phyloP scores from a whole-genome alignment of 2,797 vertebrate genomes.

The Ceyx erithaca region DNA sequence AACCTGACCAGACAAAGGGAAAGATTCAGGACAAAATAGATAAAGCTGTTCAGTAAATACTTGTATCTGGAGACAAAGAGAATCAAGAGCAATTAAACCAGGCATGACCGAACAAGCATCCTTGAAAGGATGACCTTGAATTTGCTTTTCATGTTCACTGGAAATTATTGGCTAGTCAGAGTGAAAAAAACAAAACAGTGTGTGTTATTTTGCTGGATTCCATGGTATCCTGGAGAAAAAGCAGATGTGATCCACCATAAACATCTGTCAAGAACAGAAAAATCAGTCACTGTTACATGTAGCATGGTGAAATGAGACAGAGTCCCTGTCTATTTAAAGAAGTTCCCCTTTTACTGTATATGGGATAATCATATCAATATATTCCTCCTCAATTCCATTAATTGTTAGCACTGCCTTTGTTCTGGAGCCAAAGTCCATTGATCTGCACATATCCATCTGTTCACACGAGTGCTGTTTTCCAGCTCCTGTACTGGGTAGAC shows the following conservation, averaged over 20 bases:
- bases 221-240: neutral
- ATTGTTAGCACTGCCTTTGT: neutral
- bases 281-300: neutral
- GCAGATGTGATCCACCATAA: neutral
- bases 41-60: conserved; percentile 1
- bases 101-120: neutral
- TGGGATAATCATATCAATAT: neutral
- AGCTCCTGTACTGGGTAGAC: neutral
- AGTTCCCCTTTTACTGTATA: neutral
- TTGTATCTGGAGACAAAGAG: neutral
- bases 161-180: neutral
- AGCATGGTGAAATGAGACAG: neutral
- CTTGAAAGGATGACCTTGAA: conserved; percentile 41
- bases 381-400: neutral
- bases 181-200: neutral
- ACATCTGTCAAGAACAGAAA: neutral
- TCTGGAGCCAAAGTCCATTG: neutral
- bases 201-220: neutral
- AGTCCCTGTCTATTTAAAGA: neutral
- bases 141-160: neutral
- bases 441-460: neutral
- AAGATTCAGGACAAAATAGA: neutral
- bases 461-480: neutral
- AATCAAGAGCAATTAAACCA: conserved; percentile 33
- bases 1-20: neutral